Evolutionary conservation across 2,113 vertebrate genomes (phyloP).

Genomic region (Melospiza melodia): DNA sequence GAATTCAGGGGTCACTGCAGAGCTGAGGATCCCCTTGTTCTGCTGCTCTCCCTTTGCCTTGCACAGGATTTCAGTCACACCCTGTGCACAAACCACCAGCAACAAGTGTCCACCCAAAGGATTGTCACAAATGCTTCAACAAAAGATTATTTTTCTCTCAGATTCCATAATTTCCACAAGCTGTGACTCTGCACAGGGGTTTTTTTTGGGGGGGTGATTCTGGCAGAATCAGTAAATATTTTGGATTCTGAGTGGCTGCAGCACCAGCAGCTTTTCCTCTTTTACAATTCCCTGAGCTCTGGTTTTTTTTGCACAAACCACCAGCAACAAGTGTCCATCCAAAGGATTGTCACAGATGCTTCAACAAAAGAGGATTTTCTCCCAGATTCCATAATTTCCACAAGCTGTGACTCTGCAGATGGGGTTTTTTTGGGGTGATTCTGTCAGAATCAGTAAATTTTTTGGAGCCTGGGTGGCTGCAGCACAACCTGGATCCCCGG

Average conservation of each 20-base stretch:
- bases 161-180: not conserved
- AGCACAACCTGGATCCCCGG: not conserved
- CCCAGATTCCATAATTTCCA: accelerated
- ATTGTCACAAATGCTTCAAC: not conserved
- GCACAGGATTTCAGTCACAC: not conserved
- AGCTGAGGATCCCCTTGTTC: not conserved
- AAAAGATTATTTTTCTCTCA: accelerated
- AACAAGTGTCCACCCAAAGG: not conserved
- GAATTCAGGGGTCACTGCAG: too few relatives aligned
- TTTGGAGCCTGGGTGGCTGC: not conserved
- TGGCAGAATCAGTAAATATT: not conserved
- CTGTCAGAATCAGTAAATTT: not conserved
- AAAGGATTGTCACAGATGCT: not conserved
- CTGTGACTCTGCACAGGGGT: not conserved
- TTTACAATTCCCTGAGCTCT: too few relatives aligned
- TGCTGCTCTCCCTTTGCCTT: not conserved
- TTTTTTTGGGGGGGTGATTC: not conserved
- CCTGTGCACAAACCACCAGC: too few relatives aligned
- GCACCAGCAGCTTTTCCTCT: not conserved
- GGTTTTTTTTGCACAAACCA: not conserved
- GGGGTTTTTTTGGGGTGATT: not conserved
- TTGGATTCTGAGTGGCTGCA: too few relatives aligned
- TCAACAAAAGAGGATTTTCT: accelerated
- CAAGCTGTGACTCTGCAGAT: not conserved
- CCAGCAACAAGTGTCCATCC: not conserved